Base-by-base conservation (phyloP, 2,113 vertebrate species). In the Arenaria interpres region DNA sequence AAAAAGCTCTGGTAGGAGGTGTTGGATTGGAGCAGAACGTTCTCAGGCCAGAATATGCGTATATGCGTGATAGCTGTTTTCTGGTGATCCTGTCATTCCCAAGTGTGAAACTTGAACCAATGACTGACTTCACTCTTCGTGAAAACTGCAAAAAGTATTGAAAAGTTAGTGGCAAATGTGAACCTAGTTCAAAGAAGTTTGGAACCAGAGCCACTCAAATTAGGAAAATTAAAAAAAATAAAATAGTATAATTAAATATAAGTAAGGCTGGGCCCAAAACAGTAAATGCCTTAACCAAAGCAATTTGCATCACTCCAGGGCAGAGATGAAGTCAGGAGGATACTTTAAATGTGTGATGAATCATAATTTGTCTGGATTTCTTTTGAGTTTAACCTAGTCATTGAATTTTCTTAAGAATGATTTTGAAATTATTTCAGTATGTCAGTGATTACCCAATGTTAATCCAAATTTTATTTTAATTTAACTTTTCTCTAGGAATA, bases 371-470 rank as follows among this genome's bases (percentile, higher is more conserved):
- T 62, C 53, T 88, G 77, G 39, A 88, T 85, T 94, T 73, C 15
- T 69, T 90, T 85, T 83, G 66, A 66, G 45, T 43, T 81, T 74
- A 77, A 76, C 13, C 22, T 35, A 88, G 33, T 23, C 41, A 22
- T 88, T 82, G 50, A 32, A 73, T 95, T 89, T 82, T 53, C 60
- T 72, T 57, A 62, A 69, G 41, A 73, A 16, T 85, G 68, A 90
- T 67, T 88, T 82, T 86, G 46, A 95, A 90, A 88, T 92, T 45
- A 77, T 69, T 92, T 93, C 75, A 84, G 4, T 48, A 63, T 90
- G 74, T 35, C 57, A 54, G 35, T 85, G 66, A 81, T 89, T 74
- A 87, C 43, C 16, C 64, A 63, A 30, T 77, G 84, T 68, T 59
- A 67, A 82, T 82, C 37, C 39, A 51, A 45, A 54, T 66, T 94